These are phyloP conservation scores for Corvus moneduloides DNA, from an alignment of 2,113 vertebrate species.

Conservation along the genomic window DNA sequence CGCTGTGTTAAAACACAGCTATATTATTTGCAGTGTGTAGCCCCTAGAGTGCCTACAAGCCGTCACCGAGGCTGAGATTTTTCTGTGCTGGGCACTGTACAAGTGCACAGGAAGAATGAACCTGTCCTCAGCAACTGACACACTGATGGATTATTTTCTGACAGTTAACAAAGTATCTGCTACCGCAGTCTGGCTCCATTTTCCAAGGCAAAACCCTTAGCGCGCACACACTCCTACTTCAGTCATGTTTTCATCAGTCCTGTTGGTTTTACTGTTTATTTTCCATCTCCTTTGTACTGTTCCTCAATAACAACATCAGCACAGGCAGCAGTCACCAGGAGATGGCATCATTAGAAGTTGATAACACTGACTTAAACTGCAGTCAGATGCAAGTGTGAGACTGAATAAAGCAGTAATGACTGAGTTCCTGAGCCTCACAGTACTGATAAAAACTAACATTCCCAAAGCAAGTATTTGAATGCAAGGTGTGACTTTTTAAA, in stretches of 20 bases:
- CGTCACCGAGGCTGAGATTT: neutral
- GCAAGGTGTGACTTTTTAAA: neutral
- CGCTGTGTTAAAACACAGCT: neutral
- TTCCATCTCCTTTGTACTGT: neutral
- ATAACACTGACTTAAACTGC: neutral
- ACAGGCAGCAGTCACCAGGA: neutral
- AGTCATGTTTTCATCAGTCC: neutral
- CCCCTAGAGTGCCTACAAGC: neutral
- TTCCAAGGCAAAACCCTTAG: neutral
- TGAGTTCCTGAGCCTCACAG: neutral
- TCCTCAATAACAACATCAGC: neutral
- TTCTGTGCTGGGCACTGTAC: neutral
- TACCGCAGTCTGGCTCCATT: neutral
- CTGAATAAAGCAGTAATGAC: neutral
- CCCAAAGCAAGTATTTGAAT: neutral
- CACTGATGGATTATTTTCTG: neutral
- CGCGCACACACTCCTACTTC: neutral
- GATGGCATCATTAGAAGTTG: constrained; percentile 37
- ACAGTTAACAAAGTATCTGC: neutral
- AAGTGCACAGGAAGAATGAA: neutral
- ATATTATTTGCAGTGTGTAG: neutral
- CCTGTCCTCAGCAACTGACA: neutral
- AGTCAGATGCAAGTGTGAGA: neutral
- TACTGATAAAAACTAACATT: neutral
- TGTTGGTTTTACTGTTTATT: neutral